Evolutionary conservation across 2,888 invertebrate species (phyloP), one percentile per base, ranked within the genome.

Genomic region (Macroteleia sp.): DNA sequence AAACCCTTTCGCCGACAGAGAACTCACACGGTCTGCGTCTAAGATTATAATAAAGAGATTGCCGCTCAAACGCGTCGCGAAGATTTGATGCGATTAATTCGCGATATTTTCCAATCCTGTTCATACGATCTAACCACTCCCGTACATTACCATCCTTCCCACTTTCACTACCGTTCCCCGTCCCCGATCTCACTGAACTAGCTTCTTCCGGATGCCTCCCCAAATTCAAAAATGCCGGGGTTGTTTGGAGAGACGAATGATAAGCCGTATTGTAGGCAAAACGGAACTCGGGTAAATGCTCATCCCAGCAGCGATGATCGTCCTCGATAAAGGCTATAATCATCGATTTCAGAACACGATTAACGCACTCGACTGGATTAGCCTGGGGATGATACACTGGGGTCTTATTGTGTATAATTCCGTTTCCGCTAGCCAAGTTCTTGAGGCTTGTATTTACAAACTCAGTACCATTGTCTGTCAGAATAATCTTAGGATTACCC

Each of bases 211-310:
- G 25, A 9, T 28, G 1, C 10, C 48, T 22, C 12, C 48, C 20
- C 17, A 57, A 6, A 28, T 70, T 16, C 12, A 59, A 12, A n/a
- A 34, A 30, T 2, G 36, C 59, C 0, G 34, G 46, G 0, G 34
- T 34, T 8, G 20, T 10, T 17, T 52, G 9, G 2, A 52, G 30
- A 0, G 34, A 3, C 6, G 32, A 1, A 14, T 52, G 52, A n/a
- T 20, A 34, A 2, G 52, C 12, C 8, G 52, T 52, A 12, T 52
- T 34, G 20, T 34, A 52, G 0, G 52, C 52, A 12, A 52, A 52
- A 4, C 36, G 19, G 8, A 52, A 34, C 16, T 52, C 52, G 3
- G 34, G 12, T 1, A 52, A 2, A 28, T 20, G 22, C 1, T 8
- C 19, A 28, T 52, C 36, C 34, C 52, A 50, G 1, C 32, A n/a